These are phyloP conservation scores for Dasypus novemcinctus DNA, from an alignment of 2,113 vertebrate genomes.

Conservation along the genomic window DNA sequence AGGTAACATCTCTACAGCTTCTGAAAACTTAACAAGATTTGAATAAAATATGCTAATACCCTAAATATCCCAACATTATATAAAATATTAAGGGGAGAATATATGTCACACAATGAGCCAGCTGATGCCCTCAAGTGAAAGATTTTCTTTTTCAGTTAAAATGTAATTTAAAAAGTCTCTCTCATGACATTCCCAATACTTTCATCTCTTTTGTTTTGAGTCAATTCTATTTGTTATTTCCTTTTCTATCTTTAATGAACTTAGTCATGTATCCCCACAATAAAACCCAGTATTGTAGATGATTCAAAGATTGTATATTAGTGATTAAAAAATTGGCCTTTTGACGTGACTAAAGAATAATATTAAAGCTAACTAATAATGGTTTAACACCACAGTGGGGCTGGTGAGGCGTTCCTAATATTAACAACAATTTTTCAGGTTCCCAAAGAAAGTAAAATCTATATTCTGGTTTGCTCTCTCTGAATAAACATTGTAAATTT, in stretches of 20 bases:
- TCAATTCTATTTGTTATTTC: background rate
- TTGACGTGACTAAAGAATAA: background rate
- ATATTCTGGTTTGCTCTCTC: background rate
- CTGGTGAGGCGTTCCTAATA: background rate
- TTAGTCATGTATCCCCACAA: background rate
- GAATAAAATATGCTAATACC: background rate
- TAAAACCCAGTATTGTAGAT: background rate
- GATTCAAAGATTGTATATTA: background rate
- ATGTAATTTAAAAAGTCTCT: background rate
- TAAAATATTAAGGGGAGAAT: background rate
- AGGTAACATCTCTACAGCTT: background rate
- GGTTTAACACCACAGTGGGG: background rate
- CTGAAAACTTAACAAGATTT: background rate
- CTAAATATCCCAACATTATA: background rate
- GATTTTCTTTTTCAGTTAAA: background rate
- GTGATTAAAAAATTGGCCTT: background rate
- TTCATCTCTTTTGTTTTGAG: background rate
- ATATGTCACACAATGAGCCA: background rate
- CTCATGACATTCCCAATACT: background rate
- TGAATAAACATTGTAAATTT: background rate
- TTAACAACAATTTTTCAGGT: background rate
- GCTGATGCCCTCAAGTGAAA: background rate
- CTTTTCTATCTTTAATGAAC: background rate
- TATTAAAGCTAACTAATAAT: background rate
- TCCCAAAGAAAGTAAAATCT: background rate